These are phyloP conservation scores for Drosophila planitibia DNA, from an alignment of 2,888 invertebrate species.

Conservation along the genomic window DNA sequence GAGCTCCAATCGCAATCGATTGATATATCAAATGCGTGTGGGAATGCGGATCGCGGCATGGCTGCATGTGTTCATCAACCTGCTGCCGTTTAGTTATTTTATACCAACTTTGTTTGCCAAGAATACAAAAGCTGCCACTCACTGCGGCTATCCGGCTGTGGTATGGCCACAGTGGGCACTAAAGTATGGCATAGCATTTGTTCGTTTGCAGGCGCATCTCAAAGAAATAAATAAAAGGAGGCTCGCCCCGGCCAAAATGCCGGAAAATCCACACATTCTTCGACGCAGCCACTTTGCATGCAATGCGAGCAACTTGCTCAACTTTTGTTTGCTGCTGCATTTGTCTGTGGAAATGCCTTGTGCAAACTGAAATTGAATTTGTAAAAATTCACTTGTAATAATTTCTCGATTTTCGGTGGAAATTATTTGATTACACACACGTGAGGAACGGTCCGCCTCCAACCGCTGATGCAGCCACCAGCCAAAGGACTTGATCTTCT, in stretches of 20 bases:
- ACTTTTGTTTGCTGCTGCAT: constrained; percentile 12
- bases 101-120: constrained; percentile 85
- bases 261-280: constrained; percentile 80
- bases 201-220: constrained; percentile 59
- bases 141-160: constrained; percentile 81
- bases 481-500: constrained; percentile 41
- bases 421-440: constrained; percentile 84
- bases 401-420: constrained; percentile 83
- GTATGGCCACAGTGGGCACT: neutral
- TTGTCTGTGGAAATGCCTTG: constrained; percentile 26
- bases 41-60: constrained; percentile 84
- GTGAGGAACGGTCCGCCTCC: constrained; percentile 59
- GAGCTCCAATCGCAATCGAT: constrained; percentile 80
- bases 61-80: constrained; percentile 84
- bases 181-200: constrained; percentile 41
- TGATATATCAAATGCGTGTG: constrained; percentile 82
- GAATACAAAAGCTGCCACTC: constrained; percentile 83
- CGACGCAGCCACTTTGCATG: constrained; percentile 75
- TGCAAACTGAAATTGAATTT: constrained; percentile 73
- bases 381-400: constrained; percentile 80
- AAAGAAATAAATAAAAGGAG: constrained; percentile 77
- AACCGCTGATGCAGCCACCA: constrained; percentile 48
- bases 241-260: constrained; percentile 70
- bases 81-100: constrained; percentile 84
- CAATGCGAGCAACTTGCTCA: constrained; percentile 64